phyloP scores from a whole-genome alignment of 1,140 invertebrate genomes.

The Drosophila ambigua region DNA sequence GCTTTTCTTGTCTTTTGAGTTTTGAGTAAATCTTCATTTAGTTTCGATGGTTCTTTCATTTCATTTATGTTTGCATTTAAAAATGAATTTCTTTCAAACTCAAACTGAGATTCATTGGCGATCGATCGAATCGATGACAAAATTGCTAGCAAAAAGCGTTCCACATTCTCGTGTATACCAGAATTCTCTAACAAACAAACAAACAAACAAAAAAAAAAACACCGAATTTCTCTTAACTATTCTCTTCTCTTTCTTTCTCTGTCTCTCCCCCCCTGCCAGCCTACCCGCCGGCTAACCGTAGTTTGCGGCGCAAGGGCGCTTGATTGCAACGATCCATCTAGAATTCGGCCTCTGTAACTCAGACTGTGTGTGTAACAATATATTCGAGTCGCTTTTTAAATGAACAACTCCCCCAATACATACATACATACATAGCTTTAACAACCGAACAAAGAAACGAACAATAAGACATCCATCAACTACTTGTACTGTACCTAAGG shows the following conservation, averaged over 20 bases:
- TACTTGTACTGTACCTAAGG: constrained; percentile 71
- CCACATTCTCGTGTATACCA: constrained; percentile 42
- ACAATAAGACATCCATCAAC: constrained; percentile 41
- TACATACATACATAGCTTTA: constrained; percentile 35
- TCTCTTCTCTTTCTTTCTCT: constrained; percentile 66
- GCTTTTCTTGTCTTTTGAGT: constrained; percentile 20
- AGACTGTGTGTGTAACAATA: constrained; percentile 83
- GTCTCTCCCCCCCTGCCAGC: constrained; percentile 37
- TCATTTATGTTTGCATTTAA: constrained; percentile 67
- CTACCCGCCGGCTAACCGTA: constrained; percentile 53
- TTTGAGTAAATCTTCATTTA: constrained; percentile 14
- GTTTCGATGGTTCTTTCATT: constrained; percentile 22
- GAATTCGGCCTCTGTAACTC: constrained; percentile 83
- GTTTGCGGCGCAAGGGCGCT: constrained; percentile 78
- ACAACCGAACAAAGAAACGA: no score
- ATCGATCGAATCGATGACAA: constrained; percentile 32
- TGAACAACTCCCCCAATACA: constrained; percentile 42
- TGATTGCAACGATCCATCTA: constrained; percentile 82
- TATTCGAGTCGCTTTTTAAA: constrained; percentile 83
- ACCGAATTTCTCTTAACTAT: constrained; percentile 51
- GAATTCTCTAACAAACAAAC: constrained; percentile 39
- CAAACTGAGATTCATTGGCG: constrained; percentile 78
- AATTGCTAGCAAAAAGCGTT: constrained; percentile 52
- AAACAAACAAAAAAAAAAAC: constrained; percentile 13
- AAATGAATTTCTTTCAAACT: constrained; percentile 82